Percentiles rank a stretch among this genome's conserved stretches.
These are phyloP conservation scores for Desmodus rotundus DNA, from an alignment of 2,113 vertebrate species.

Conservation along the genomic window DNA sequence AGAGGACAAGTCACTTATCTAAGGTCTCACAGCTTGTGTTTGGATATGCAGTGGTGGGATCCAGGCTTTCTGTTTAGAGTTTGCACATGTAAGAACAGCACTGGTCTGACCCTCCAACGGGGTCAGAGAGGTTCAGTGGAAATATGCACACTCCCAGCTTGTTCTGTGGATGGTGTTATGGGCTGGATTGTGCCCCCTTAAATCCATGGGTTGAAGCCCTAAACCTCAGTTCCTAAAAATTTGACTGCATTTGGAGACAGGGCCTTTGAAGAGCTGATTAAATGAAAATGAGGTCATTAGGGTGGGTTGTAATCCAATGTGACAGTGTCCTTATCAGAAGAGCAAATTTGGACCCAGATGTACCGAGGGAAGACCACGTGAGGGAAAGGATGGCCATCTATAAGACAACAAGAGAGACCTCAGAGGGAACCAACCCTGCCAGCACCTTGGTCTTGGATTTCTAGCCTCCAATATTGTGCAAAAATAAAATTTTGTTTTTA, in stretches of 20 bases:
- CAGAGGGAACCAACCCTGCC: not conserved
- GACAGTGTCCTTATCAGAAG: not conserved
- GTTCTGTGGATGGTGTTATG: not conserved
- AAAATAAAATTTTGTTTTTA: not conserved
- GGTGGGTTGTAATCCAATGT: not conserved
- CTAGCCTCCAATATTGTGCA: not conserved
- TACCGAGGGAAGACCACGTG: not conserved
- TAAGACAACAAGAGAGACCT: not conserved
- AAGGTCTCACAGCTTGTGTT: not conserved
- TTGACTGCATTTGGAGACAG: not conserved
- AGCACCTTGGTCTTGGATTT: not conserved
- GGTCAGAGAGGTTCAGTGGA: not conserved
- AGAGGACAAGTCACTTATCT: not conserved
- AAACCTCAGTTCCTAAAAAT: not conserved
- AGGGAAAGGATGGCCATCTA: not conserved
- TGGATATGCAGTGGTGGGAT: too few species aligned
- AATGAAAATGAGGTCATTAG: not conserved
- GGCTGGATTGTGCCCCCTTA: not conserved
- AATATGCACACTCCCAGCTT: not conserved
- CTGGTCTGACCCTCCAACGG: not conserved
- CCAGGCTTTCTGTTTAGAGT: not conserved
- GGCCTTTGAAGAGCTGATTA: not conserved
- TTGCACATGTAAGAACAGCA: not conserved
- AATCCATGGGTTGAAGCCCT: not conserved
- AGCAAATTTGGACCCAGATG: not conserved